Conservation (phyloP, 2,888 invertebrate genomes). For the Ormyrus labotus region DNA sequence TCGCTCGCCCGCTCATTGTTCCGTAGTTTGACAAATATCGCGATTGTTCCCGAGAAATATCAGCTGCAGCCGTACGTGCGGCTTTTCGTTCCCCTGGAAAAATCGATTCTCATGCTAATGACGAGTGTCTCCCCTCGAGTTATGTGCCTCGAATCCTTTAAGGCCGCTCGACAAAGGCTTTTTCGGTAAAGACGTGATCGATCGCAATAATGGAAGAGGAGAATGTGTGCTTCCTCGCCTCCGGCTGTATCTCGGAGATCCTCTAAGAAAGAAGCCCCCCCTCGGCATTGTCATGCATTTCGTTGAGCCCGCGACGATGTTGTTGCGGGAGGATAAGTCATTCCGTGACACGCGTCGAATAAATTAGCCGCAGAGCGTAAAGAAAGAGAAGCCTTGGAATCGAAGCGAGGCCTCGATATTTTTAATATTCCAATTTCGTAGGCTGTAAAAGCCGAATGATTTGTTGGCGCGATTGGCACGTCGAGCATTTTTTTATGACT, state of each 20-base stretch:
- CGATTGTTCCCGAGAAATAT: neutral
- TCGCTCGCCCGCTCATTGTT: no score
- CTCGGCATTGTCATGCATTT: neutral
- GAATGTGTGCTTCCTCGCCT: neutral
- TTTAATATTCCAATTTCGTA: no score
- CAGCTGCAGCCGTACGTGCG: no score
- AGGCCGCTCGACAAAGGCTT: neutral
- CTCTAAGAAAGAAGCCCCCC: neutral
- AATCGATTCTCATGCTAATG: neutral
- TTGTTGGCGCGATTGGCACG: no score
- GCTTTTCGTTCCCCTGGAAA: neutral
- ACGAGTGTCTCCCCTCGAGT: neutral
- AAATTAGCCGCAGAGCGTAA: neutral
- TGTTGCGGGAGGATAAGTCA: neutral
- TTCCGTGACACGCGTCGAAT: neutral
- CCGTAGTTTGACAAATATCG: neutral
- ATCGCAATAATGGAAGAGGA: neutral
- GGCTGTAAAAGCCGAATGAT: no score
- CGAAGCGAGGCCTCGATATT: neutral
- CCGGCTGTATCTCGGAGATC: neutral
- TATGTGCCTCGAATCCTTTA: no score
- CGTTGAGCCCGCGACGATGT: neutral
- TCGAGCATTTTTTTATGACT: no score
- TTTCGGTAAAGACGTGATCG: neutral
- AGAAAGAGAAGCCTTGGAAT: neutral